Base-by-base conservation (phyloP, 2,888 invertebrate species). In the Hetaerina titia region DNA sequence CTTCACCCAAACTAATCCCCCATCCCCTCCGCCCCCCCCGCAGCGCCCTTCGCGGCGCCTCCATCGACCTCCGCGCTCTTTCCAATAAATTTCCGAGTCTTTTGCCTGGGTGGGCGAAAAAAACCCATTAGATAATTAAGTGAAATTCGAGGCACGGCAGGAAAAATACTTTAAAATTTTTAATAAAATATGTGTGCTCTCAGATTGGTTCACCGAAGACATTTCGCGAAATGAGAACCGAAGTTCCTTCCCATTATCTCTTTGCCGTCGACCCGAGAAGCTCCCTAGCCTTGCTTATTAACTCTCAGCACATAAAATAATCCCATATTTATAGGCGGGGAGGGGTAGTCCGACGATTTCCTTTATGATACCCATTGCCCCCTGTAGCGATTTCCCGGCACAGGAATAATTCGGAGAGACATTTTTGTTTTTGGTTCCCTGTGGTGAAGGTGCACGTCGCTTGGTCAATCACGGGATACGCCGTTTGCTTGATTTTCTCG, bases 31-130 rank as follows among this genome's bases (percentile, higher is more conserved):
- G 8, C 25, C 25, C 74, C 74, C n/a, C 4, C 45, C 8, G 25
- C 19, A 1, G 2, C 25, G 8, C 19, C 74, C 74, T 45, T 4
- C 74, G 8, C 13, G 8, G 1, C 13, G 1, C 74, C 74, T 11
- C 22, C 22, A 1, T n/a, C 69, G 4, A 8, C n/a, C 22, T 8
- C 22, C 7, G 81, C 81, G 81, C 81, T 13, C 31, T 31, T 81
- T 81, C 81, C 81, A 81, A 81, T 81, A 81, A 81, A 81, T 81
- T 81, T 81, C 31, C 81, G 31, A 81, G 81, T 81, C 81, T 31
- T 31, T 31, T 81, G 81, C 81, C 13, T 15, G 25, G 31, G 81
- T 22, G 81, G 31, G 81, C 81, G 81, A 81, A 81, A 81, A 81
- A 81, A 81, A 31, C 31, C 81, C 81, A 81, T 81, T 81, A 81